Evolutionary conservation across 2,113 vertebrate species (phyloP).

Genomic region (Paratilapia polleni): DNA sequence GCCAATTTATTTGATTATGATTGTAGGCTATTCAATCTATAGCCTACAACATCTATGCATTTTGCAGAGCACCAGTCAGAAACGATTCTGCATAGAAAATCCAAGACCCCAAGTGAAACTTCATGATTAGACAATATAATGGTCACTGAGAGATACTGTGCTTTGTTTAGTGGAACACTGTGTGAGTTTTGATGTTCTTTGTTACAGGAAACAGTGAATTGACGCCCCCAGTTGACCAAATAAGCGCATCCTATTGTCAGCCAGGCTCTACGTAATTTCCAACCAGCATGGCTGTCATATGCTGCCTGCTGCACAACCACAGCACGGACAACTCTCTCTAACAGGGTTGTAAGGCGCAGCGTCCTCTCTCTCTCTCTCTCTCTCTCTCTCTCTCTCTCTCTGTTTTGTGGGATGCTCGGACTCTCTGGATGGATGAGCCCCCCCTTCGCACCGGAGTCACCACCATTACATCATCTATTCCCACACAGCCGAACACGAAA

Average conservation of each 20-base stretch:
- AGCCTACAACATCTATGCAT: not conserved
- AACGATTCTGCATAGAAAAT: not conserved
- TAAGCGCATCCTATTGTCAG: slow-evolving; percentile 57
- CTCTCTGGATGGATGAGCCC: slow-evolving; percentile 44
- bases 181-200: not conserved
- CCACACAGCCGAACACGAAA: slow-evolving; percentile 31
- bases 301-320: slow-evolving; percentile 4
- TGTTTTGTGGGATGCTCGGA: slow-evolving; percentile 48
- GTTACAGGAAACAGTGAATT: slow-evolving; percentile 43
- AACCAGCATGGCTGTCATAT: slow-evolving; percentile 15
- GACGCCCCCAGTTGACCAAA: slow-evolving; percentile 51
- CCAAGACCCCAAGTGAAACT: not conserved
- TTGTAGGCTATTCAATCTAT: not conserved
- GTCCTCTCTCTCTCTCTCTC: not conserved
- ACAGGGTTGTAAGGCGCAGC: slow-evolving; percentile 1
- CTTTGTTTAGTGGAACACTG: not conserved
- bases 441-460: slow-evolving; percentile 44
- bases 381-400: not conserved
- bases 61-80: not conserved
- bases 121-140: not conserved
- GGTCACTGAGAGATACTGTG: not conserved
- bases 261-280: slow-evolving; percentile 13
- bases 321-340: slow-evolving; percentile 20
- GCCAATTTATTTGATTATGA: not conserved
- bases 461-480: slow-evolving; percentile 79